Evolutionary conservation across 2,113 vertebrate genomes (phyloP), one percentile per base, ranked within the genome.

Genomic region (Poeciliopsis prolifica): DNA sequence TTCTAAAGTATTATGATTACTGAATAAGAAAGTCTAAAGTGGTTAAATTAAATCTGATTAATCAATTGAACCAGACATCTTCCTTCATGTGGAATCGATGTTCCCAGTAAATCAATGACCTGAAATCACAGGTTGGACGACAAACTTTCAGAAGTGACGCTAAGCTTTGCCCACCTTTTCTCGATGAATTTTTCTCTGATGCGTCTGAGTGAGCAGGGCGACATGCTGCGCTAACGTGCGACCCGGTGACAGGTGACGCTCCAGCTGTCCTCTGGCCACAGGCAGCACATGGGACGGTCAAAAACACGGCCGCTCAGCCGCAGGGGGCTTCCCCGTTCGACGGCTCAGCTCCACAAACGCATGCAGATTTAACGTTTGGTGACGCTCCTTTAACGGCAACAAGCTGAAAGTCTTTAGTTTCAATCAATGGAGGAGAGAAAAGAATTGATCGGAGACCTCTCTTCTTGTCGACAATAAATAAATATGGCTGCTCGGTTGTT

Each of bases 261-360:
- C 79, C 92, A 93, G 92, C 91, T 94, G 93, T 87, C 83, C 63
- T 80, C 75, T 74, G 77, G 82, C 87, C 77, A 65, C 79, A 86
- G 73, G 73, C 81, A 88, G 86, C 90, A 93, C 90, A 91, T 91
- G 88, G 54, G 81, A 87, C 70, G 70, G 78, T 78, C 85, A 72
- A 71, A 77, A 69, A 85, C 78, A 77, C 67, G 67, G 65, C 79
- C 58, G 54, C 65, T 19, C 65, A 74, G 74, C 79, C 78, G 75
- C 71, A 62, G 80, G 73, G 73, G 28, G 31, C 79, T 37, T 78
- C 70, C 82, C 74, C 61, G 30, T 26, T 5, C 2, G 22, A 4
- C 28, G 2, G 12, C 13, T 19, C 44, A 31, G 29, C 10, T 70
- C 9, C 19, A 48, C 31, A 24, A 11, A 65, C 7, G 12, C 14